Evolutionary conservation across 2,113 vertebrate species (phyloP), one percentile per base, ranked within the genome.

Genomic region (Himantopus leucocephalus): DNA sequence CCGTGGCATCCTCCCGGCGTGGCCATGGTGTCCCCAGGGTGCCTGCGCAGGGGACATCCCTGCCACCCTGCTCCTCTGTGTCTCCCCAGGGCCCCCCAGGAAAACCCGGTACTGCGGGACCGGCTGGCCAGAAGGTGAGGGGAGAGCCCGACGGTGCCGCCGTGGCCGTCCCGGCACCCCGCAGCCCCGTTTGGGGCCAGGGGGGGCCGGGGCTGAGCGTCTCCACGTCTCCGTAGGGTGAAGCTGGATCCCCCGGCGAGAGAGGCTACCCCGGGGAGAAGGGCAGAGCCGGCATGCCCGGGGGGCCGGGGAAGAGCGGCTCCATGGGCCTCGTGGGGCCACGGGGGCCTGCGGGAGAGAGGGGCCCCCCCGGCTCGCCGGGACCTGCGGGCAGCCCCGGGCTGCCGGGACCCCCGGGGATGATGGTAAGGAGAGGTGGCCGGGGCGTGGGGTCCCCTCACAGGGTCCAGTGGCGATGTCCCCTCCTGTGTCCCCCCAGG

Each of bases 231-330:
- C 94, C 7, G 0, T 50, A 99, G 99, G 99, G 99, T 17, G 99
- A 99, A 34, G 82, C 98, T 4, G 99, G 99, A 21, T 47, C 97
- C 24, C 52, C 95, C 1, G 99, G 99, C 3, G 98, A 98, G 90
- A 98, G 98, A 63, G 99, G 99, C 2, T 64, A 98, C 56, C 96
- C 98, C 3, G 99, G 99, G 32, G 99, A 99, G 94, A 98, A 99
- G 84, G 99, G 99, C n/a, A 97, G 99, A 93, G 98, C 99, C 0
- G 99, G 99, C 4, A 98, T 95, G 82, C 99, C 99, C 1, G 99
- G 99, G 3, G 99, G 98, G 10, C 98, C 98, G 0, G 98, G 98
- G 39, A 99, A 99, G 67, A 98, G 98, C 12, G 98, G 99, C 34
- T 98, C 98, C 63, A 98, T 99, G 96, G 99, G 98, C 22, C 97